Conservation (phyloP, 2,888 invertebrate species). For the Himalopsyche anomala region DNA sequence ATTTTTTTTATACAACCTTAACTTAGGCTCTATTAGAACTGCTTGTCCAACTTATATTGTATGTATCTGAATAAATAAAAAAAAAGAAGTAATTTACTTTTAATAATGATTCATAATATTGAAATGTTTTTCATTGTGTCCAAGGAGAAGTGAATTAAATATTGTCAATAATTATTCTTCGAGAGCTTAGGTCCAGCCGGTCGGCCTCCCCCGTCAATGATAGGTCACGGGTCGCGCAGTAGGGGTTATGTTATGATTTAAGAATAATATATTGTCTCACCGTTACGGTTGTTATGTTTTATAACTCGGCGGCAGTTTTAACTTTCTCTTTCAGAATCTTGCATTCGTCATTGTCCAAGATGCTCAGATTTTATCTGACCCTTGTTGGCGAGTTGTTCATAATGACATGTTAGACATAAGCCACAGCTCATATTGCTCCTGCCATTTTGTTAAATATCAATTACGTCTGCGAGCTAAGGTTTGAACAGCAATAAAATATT, state of each 20-base stretch:
- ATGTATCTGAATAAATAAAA: no score
- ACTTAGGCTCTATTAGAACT: no score
- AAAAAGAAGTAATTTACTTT: no score
- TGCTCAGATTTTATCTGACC: conserved; percentile 42
- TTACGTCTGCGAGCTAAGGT: no score
- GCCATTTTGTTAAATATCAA: background rate
- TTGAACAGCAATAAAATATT: no score
- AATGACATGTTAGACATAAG: conserved; percentile 18
- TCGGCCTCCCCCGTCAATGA: background rate
- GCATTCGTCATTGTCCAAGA: conserved; percentile 51
- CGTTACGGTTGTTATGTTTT: conserved; percentile 1
- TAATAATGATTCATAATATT: no score
- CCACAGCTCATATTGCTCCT: background rate
- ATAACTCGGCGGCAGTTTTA: conserved; percentile 37
- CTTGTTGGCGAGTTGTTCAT: conserved; percentile 37
- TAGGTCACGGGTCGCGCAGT: conserved; percentile 28
- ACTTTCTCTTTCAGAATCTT: conserved; percentile 44
- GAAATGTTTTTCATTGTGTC: no score
- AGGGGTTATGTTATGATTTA: conserved; percentile 38
- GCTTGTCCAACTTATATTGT: no score
- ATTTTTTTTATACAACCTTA: no score
- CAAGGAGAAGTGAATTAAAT: background rate
- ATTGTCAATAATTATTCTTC: background rate
- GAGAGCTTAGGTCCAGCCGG: background rate
- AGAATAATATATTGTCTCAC: conserved; percentile 5